These are phyloP conservation scores for Phanerotoma sp. DNA, from an alignment of 2,888 invertebrate genomes.

Conservation along the genomic window DNA sequence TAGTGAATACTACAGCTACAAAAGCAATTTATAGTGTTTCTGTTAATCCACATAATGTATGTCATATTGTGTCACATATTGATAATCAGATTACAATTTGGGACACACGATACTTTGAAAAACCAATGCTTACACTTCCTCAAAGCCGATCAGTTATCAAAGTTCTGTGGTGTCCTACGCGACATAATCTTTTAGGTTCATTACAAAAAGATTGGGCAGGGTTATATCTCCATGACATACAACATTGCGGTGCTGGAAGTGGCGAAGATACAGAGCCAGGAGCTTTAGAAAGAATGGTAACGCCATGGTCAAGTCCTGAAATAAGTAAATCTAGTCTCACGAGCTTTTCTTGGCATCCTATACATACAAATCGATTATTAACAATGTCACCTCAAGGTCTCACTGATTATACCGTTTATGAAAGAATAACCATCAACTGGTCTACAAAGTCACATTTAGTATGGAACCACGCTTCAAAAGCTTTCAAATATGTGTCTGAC, in stretches of 20 bases:
- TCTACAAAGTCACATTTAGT: conserved; percentile 71
- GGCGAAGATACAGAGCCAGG: conserved; percentile 77
- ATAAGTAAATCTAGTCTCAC: conserved; percentile 57
- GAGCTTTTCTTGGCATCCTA: conserved; percentile 87
- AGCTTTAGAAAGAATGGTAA: conserved; percentile 71
- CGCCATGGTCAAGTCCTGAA: conserved; percentile 47
- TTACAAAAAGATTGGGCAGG: conserved; percentile 72
- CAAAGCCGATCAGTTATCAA: conserved; percentile 71
- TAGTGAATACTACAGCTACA: conserved; percentile 68
- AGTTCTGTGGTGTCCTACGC: conserved; percentile 87
- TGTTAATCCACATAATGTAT: conserved; percentile 75
- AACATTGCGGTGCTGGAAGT: conserved; percentile 64
- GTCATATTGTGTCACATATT: conserved; percentile 80
- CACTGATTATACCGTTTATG: conserved; percentile 75
- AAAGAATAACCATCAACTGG: conserved; percentile 81
- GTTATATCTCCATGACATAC: conserved; percentile 84
- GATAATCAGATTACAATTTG: conserved; percentile 83
- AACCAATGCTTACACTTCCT: conserved; percentile 74
- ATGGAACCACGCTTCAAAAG: conserved; percentile 74
- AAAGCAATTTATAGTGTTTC: conserved; percentile 83
- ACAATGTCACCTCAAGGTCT: conserved; percentile 63
- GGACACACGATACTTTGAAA: conserved; percentile 86
- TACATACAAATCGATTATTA: conserved; percentile 75
- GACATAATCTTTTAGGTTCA: conserved; percentile 78
- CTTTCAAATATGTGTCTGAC: conserved; percentile 62